A percentile compares a stretch with the other conserved stretches of the same genome.
Conservation (phyloP, 2,797 vertebrate genomes). For the Philypnodon macrostomus region DNA sequence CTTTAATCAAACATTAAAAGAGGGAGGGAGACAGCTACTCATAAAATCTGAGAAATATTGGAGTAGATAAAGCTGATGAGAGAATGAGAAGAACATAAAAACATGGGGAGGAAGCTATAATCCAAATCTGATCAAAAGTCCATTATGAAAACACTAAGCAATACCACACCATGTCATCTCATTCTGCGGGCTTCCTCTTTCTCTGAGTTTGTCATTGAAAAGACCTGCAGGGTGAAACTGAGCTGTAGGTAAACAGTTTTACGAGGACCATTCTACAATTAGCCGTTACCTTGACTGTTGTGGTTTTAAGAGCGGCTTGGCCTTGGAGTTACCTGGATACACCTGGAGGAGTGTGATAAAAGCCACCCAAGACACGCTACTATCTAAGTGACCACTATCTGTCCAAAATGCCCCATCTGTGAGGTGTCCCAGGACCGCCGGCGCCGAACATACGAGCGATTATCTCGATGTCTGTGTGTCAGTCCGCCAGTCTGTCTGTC, state of each 20-base stretch:
- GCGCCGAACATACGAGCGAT: conserved; percentile 36
- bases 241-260: conserved; percentile 80
- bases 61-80: conserved; percentile 43
- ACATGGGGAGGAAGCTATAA: background rate
- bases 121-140: conserved; percentile 1
- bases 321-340: conserved; percentile 88
- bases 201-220: conserved; percentile 35
- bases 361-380: conserved; percentile 45
- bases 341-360: conserved; percentile 79
- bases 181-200: conserved; percentile 27
- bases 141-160: background rate
- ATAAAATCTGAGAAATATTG: conserved; percentile 62
- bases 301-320: conserved; percentile 78
- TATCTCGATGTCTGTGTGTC: conserved; percentile 20
- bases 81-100: background rate
- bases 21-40: conserved; percentile 60
- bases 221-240: conserved; percentile 47
- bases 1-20: conserved; percentile 79
- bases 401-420: conserved; percentile 50
- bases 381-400: conserved; percentile 42
- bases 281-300: conserved; percentile 84
- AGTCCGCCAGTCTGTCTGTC: conserved; percentile 36
- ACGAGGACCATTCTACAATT: conserved; percentile 76
- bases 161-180: conserved; percentile 12
- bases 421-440: conserved; percentile 18